These are phyloP conservation scores for Drosophila kikkawai DNA, from an alignment of 1,140 invertebrate species.

Conservation along the genomic window DNA sequence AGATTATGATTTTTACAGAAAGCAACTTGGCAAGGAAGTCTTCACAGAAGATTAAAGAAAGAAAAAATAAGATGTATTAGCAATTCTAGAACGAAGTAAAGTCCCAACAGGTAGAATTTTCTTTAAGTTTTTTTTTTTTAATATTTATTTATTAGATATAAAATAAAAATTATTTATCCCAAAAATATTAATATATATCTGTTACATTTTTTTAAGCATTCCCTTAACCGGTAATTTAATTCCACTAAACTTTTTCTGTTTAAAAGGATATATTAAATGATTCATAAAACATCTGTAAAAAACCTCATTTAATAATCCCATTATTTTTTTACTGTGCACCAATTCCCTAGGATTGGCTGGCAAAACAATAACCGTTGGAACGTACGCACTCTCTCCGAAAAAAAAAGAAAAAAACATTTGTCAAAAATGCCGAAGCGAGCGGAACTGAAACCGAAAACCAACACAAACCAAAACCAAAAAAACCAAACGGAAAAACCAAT, in stretches of 20 bases:
- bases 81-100: neutral
- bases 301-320: neutral
- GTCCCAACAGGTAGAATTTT: neutral
- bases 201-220: neutral
- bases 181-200: too few species aligned
- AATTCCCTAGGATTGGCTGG: constrained; percentile 32
- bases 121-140: neutral
- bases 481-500: constrained; percentile 24
- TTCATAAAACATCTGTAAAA: neutral
- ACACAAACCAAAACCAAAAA: constrained; percentile 8
- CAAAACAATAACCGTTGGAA: constrained; percentile 69
- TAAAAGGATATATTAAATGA: neutral
- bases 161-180: neutral
- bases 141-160: neutral
- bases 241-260: neutral
- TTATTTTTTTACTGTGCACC: constrained; percentile 15
- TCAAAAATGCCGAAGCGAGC: constrained; percentile 60
- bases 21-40: too few species aligned
- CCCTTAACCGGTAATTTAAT: neutral
- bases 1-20: neutral
- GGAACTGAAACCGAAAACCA: constrained; percentile 19
- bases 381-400: neutral
- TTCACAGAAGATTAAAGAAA: too few species aligned
- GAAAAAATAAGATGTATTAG: neutral
- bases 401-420: constrained; percentile 59